These are phyloP conservation scores for Cossypha polioptera DNA, from an alignment of 2,797 vertebrate genomes.

Conservation along the genomic window DNA sequence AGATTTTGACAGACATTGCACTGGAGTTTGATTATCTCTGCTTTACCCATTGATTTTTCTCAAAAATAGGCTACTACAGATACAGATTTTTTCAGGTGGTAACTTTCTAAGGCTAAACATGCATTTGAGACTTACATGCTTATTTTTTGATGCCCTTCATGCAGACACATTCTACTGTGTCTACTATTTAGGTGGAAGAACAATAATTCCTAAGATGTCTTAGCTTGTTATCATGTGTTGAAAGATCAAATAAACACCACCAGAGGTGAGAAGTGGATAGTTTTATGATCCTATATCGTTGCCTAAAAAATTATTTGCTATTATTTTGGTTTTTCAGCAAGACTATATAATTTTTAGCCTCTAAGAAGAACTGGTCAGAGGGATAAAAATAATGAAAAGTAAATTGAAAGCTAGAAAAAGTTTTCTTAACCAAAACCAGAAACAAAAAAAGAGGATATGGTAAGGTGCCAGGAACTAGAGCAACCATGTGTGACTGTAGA, in stretches of 20 bases:
- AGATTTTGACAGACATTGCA: not conserved
- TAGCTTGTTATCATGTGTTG: not conserved
- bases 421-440: not conserved
- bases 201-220: not conserved
- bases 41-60: slow-evolving; percentile 8
- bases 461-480: not conserved
- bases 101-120: not conserved
- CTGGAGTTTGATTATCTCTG: not conserved
- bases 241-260: not conserved
- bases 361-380: not conserved
- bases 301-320: not conserved
- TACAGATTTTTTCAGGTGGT: not conserved
- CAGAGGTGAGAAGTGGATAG: not conserved
- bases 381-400: not conserved
- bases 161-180: not conserved
- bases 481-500: not conserved
- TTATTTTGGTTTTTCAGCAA: not conserved
- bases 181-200: not conserved
- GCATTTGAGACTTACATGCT: not conserved
- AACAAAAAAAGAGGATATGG: not conserved
- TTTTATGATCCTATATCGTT: not conserved
- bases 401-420: not conserved
- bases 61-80: not conserved
- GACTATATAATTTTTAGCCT: not conserved
- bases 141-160: not conserved